phyloP scores from a whole-genome alignment of 2,888 invertebrate species.

The Tiphia femorata region DNA sequence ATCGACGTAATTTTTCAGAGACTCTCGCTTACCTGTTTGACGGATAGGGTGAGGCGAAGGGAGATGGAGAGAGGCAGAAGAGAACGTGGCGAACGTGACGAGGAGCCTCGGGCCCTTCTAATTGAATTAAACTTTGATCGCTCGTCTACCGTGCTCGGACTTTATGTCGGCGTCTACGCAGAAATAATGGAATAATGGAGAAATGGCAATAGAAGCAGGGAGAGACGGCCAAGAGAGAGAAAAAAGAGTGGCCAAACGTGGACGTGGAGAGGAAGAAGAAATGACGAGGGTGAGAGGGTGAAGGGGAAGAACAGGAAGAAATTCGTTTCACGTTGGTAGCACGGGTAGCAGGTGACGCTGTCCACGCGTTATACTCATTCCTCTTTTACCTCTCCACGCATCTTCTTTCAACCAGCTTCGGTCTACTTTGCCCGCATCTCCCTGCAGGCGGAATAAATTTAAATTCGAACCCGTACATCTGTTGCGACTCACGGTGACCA shows the following conservation, averaged over 20 bases:
- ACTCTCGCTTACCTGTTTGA: slow-evolving; percentile 29
- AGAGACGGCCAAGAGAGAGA: slow-evolving; percentile 6
- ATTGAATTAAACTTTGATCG: slow-evolving; percentile 52
- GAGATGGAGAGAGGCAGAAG: not conserved
- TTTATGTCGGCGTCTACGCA: slow-evolving; percentile 27
- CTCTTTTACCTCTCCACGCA: slow-evolving; percentile 19
- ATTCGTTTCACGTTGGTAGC: slow-evolving; percentile 26
- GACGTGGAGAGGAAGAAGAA: not conserved
- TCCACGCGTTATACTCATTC: slow-evolving; percentile 30
- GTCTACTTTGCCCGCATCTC: slow-evolving; percentile 8
- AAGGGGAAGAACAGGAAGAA: slow-evolving; percentile 15
- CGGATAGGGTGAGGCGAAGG: slow-evolving; percentile 2
- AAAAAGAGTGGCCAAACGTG: not conserved
- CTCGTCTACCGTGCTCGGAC: slow-evolving; percentile 24
- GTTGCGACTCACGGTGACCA: slow-evolving; percentile 46
- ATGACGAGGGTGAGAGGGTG: slow-evolving; percentile 1
- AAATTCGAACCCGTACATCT: slow-evolving; percentile 57
- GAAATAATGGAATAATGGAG: slow-evolving; percentile 47
- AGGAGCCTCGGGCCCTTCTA: slow-evolving; percentile 30
- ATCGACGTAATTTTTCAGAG: slow-evolving; percentile 27
- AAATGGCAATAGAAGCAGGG: slow-evolving; percentile 33
- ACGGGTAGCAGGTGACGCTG: slow-evolving; percentile 59
- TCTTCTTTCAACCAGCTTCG: slow-evolving; percentile 11
- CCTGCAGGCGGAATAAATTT: slow-evolving; percentile 54
- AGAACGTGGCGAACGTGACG: slow-evolving; percentile 10